Conservation (phyloP, 2,113 vertebrate species). For the Lophotis ruficrista region DNA sequence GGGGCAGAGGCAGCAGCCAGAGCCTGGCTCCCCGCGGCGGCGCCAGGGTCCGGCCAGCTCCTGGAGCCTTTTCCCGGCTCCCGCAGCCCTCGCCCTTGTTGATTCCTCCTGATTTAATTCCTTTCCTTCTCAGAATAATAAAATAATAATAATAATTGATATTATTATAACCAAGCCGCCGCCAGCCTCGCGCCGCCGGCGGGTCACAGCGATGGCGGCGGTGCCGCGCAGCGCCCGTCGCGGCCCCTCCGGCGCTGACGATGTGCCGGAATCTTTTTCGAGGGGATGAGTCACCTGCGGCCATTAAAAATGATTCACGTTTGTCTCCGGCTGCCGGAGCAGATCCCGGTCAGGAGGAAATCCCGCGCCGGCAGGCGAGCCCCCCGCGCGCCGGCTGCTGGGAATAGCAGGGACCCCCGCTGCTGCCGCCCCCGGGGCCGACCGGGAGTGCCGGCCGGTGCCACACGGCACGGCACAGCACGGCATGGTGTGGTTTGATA, state of each 20-base stretch:
- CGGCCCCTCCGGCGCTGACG: neutral
- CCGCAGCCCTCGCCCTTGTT: neutral
- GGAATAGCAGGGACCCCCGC: neutral
- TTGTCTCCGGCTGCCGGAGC: neutral
- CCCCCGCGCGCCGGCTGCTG: neutral
- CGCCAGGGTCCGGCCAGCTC: neutral
- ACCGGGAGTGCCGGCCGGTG: neutral
- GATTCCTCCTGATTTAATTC: neutral
- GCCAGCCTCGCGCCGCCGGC: neutral
- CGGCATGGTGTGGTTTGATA: no score
- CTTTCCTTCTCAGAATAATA: neutral
- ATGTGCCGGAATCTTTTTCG: neutral
- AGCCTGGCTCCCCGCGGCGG: neutral
- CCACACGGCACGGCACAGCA: neutral
- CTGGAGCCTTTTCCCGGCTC: neutral
- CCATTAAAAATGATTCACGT: neutral
- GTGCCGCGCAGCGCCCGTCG: neutral
- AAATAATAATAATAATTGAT: neutral
- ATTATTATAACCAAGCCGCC: no score
- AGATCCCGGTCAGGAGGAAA: neutral
- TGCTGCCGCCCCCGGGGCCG: neutral
- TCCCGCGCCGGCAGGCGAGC: neutral
- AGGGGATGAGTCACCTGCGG: conserved; percentile 4
- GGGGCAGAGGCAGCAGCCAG: neutral
- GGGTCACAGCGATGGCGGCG: neutral